Evolutionary conservation across 2,797 vertebrate genomes (phyloP).

Genomic region (Spinus olivaceus): DNA sequence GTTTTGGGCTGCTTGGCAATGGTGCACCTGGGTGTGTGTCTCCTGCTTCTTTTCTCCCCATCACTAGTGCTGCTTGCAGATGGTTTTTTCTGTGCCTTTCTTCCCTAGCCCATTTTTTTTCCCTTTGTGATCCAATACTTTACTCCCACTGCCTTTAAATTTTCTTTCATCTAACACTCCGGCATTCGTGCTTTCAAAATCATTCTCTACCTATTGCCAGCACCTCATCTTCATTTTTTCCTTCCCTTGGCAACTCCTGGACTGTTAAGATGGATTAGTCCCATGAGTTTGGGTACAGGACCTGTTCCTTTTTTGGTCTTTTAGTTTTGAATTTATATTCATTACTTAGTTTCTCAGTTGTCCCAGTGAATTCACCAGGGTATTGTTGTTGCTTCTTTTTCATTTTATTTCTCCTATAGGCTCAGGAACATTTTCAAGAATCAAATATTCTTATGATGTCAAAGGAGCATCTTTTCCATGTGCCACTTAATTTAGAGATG

Average conservation of each 20-base stretch:
- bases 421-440: not conserved
- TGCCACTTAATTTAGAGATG: not conserved
- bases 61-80: slow-evolving; percentile 65
- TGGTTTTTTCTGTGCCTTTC: slow-evolving; percentile 61
- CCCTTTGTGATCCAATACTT: slow-evolving; percentile 48
- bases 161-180: slow-evolving; percentile 30
- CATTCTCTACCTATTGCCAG: slow-evolving; percentile 6
- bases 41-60: slow-evolving; percentile 59
- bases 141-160: slow-evolving; percentile 40
- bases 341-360: not conserved
- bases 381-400: not conserved
- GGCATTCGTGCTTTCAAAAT: slow-evolving; percentile 19
- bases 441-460: not conserved
- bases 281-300: not conserved
- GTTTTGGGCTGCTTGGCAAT: slow-evolving; percentile 65
- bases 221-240: slow-evolving; percentile 30
- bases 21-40: slow-evolving; percentile 63
- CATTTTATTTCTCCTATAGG: not conserved
- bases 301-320: not conserved
- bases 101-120: slow-evolving; percentile 55
- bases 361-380: not conserved
- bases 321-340: not conserved
- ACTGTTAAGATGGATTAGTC: not conserved
- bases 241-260: not conserved
- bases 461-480: not conserved